phyloP scores from a whole-genome alignment of 2,113 vertebrate species.

The Phycodurus eques region DNA sequence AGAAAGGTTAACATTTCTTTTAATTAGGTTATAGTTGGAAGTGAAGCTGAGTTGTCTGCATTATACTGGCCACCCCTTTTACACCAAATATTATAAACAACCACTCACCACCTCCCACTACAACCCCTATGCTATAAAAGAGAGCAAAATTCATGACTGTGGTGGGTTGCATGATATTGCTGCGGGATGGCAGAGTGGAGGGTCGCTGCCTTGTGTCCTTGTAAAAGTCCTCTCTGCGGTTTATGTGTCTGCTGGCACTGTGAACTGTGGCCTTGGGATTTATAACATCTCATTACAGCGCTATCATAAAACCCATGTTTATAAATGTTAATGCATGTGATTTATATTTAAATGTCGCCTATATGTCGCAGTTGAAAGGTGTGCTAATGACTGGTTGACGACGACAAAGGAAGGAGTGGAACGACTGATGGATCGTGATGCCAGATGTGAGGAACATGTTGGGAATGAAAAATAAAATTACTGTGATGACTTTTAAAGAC shows the following conservation, averaged over 20 bases:
- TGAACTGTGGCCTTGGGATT: slow-evolving; percentile 54
- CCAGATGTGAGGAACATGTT: slow-evolving; percentile 19
- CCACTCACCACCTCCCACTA: neutral
- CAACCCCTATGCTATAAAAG: slow-evolving; percentile 1
- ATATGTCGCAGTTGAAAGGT: slow-evolving; percentile 47
- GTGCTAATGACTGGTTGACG: slow-evolving; percentile 39
- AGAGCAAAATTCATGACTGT: slow-evolving; percentile 5
- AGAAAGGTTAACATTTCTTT: neutral
- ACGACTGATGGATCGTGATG: slow-evolving; percentile 13
- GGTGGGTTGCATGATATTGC: slow-evolving; percentile 2
- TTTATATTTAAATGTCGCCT: slow-evolving; percentile 64
- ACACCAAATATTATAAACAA: slow-evolving; percentile 7
- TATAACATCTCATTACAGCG: slow-evolving; percentile 56
- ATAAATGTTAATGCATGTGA: slow-evolving; percentile 60
- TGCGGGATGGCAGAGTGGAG: slow-evolving; percentile 2
- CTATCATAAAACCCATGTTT: slow-evolving; percentile 60
- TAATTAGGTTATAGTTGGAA: neutral
- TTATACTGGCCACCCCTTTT: neutral
- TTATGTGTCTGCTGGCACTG: slow-evolving; percentile 48
- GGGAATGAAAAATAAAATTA: slow-evolving; percentile 32
- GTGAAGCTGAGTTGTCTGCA: neutral
- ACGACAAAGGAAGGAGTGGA: neutral
- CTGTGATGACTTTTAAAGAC: slow-evolving; percentile 30
- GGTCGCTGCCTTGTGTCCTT: slow-evolving; percentile 30
- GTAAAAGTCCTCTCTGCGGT: slow-evolving; percentile 46